These are phyloP conservation scores for Sebastolobus altivelis DNA, from an alignment of 2,797 vertebrate genomes.

Conservation along the genomic window DNA sequence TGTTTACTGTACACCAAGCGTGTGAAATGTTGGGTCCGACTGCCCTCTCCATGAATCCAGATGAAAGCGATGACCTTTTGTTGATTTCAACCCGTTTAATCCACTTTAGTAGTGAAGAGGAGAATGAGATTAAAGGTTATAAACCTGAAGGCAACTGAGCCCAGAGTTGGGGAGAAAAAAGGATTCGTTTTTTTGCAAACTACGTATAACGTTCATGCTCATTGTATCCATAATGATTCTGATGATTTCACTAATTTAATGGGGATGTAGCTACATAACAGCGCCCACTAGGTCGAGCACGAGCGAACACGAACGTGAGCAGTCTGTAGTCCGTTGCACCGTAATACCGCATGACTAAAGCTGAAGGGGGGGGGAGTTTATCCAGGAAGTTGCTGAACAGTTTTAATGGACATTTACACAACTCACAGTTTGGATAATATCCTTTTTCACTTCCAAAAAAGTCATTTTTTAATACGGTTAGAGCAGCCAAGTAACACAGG, in stretches of 20 bases:
- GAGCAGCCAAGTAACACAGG: neutral
- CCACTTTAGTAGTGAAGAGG: neutral
- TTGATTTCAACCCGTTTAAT: conserved; percentile 25
- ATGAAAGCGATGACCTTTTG: conserved; percentile 16
- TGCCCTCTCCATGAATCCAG: neutral
- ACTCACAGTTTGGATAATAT: neutral
- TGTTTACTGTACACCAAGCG: neutral
- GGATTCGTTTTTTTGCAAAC: neutral
- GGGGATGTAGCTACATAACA: too few relatives aligned
- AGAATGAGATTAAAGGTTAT: conserved; percentile 16
- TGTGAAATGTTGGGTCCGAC: neutral
- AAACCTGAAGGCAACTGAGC: neutral
- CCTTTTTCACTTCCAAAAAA: neutral
- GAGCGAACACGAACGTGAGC: too few relatives aligned
- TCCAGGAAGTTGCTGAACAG: too few relatives aligned
- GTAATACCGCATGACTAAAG: too few relatives aligned
- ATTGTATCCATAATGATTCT: neutral
- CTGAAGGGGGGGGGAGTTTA: too few relatives aligned
- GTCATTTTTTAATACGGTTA: neutral
- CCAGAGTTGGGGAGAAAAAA: neutral
- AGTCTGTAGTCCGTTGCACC: too few relatives aligned
- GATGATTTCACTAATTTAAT: too few relatives aligned
- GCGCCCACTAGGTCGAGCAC: too few relatives aligned
- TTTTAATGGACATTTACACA: neutral
- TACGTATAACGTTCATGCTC: neutral